Evolutionary conservation across 2,888 invertebrate genomes (phyloP).

Genomic region (Phymatocera aterrima): DNA sequence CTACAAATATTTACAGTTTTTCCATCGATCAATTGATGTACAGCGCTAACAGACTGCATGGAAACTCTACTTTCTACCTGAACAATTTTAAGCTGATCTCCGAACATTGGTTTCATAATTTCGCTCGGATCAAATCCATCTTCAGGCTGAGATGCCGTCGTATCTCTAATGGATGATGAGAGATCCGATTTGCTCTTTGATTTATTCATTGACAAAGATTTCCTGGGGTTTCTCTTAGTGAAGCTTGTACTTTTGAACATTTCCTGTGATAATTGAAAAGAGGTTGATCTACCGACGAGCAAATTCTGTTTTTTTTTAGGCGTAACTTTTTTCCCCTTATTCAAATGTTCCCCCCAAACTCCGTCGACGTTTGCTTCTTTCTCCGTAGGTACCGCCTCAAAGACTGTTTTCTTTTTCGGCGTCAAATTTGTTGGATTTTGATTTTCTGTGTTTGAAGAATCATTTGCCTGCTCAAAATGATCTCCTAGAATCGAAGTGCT

Average conservation of each 20-base stretch:
- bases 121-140: conserved; percentile 50
- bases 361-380: conserved; percentile 64
- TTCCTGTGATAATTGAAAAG: conserved; percentile 80
- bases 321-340: conserved; percentile 63
- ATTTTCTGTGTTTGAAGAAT: conserved; percentile 56
- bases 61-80: conserved; percentile 53
- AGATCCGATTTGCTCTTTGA: conserved; percentile 65
- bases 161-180: background rate
- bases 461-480: conserved; percentile 57
- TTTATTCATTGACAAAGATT: conserved; percentile 76
- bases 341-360: conserved; percentile 76
- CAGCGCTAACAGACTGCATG: conserved; percentile 63
- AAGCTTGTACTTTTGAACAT: conserved; percentile 83
- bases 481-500: conserved; percentile 49
- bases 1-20: conserved; percentile 57
- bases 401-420: conserved; percentile 18
- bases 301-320: conserved; percentile 54
- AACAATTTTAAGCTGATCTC: conserved; percentile 62
- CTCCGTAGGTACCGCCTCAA: conserved; percentile 10
- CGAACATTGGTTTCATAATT: conserved; percentile 54
- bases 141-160: conserved; percentile 3
- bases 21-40: conserved; percentile 68
- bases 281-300: conserved; percentile 62
- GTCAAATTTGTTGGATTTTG: conserved; percentile 50
- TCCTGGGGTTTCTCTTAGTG: conserved; percentile 86